These are phyloP conservation scores for Nowickia ferox DNA, from an alignment of 2,888 invertebrate genomes.

Conservation along the genomic window DNA sequence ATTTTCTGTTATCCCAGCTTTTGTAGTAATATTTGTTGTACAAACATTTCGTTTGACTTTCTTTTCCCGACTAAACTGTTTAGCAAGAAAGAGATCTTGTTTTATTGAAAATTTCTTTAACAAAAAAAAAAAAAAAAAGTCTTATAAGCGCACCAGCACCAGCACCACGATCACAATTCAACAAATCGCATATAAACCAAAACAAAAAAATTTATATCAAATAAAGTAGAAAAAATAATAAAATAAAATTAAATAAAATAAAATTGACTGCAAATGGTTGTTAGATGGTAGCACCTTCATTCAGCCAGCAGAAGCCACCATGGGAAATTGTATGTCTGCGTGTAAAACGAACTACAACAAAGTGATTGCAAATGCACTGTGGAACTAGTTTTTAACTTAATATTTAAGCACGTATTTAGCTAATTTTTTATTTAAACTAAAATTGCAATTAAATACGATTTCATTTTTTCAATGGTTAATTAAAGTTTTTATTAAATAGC, in stretches of 20 bases:
- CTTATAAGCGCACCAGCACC: constrained; percentile 41
- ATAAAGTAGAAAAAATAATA: constrained; percentile 28
- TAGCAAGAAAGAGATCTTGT: constrained; percentile 82
- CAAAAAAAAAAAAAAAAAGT: constrained; percentile 7
- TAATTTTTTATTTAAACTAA: too few species aligned
- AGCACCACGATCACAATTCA: constrained; percentile 46
- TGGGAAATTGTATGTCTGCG: constrained; percentile 62
- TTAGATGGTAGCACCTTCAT: constrained; percentile 69
- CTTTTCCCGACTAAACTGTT: constrained; percentile 82
- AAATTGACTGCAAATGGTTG: constrained; percentile 60
- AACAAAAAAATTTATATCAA: constrained; percentile 46
- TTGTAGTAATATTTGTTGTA: constrained; percentile 70
- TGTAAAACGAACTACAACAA: constrained; percentile 44
- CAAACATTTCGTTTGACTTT: constrained; percentile 79
- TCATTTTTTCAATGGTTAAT: too few species aligned
- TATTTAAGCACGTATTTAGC: too few species aligned
- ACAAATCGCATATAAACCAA: constrained; percentile 32
- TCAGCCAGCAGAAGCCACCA: constrained; percentile 67
- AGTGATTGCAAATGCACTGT: constrained; percentile 45
- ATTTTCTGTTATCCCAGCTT: constrained; percentile 52
- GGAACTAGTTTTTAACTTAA: neutral
- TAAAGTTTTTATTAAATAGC: too few species aligned
- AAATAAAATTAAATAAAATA: constrained; percentile 31
- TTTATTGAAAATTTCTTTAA: constrained; percentile 76
- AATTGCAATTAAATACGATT: too few species aligned